phyloP scores from a whole-genome alignment of 2,888 invertebrate genomes.

The Rhingia campestris region DNA sequence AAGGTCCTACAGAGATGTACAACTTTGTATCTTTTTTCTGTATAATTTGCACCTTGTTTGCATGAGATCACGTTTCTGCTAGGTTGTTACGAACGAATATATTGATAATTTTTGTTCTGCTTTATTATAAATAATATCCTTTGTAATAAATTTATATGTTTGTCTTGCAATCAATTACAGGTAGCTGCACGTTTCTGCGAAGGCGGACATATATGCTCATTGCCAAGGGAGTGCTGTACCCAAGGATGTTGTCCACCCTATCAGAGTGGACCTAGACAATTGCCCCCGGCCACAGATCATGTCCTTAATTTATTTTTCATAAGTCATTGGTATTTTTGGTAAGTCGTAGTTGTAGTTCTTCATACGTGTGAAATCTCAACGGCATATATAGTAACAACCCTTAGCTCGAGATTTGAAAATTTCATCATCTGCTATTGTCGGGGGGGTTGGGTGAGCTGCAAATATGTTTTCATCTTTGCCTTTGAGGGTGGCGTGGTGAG shows the following conservation, averaged over 20 bases:
- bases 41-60: slow-evolving; percentile 73
- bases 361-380: background rate
- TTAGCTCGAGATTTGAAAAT: background rate
- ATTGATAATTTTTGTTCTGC: background rate
- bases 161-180: slow-evolving; percentile 79
- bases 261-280: slow-evolving; percentile 82
- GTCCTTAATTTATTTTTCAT: slow-evolving; percentile 87
- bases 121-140: background rate
- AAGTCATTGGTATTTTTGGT: slow-evolving; percentile 88
- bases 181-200: slow-evolving; percentile 85
- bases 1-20: slow-evolving; percentile 65
- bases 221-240: slow-evolving; percentile 90
- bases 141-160: slow-evolving; percentile 28
- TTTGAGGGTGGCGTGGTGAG: background rate
- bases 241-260: slow-evolving; percentile 85
- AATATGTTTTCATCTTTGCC: slow-evolving; percentile 50
- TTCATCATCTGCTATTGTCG: background rate
- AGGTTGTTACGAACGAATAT: slow-evolving; percentile 48
- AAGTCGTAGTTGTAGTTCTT: slow-evolving; percentile 76
- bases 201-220: slow-evolving; percentile 88
- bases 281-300: slow-evolving; percentile 84
- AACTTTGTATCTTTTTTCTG: slow-evolving; percentile 49
- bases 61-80: slow-evolving; percentile 70
- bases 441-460: slow-evolving; percentile 1
- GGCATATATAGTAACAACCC: background rate